phyloP scores from a whole-genome alignment of 2,113 vertebrate genomes.

The Nothocercus nigrocapillus region DNA sequence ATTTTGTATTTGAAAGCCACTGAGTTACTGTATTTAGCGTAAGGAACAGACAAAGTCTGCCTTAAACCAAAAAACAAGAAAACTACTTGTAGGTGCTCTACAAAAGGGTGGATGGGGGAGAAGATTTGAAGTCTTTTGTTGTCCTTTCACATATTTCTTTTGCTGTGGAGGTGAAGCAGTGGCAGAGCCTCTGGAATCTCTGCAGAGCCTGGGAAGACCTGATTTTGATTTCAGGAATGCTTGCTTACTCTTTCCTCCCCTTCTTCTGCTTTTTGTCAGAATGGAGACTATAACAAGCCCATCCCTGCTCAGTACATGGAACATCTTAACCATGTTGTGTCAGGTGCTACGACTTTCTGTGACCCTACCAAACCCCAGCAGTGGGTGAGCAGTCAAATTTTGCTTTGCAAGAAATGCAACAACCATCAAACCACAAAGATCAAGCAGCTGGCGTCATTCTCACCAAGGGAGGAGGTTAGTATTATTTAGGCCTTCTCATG shows the following conservation, averaged over 20 bases:
- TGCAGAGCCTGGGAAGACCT: not conserved
- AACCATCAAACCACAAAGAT: slow-evolving; percentile 93
- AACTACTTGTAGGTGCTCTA: not conserved
- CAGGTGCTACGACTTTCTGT: slow-evolving; percentile 67
- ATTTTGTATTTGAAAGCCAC: not conserved
- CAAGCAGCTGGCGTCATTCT: slow-evolving; percentile 93
- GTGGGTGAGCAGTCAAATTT: slow-evolving; percentile 95
- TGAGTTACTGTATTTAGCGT: not conserved
- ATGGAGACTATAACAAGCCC: slow-evolving; percentile 98
- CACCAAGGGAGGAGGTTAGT: slow-evolving; percentile 90
- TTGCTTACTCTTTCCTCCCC: not conserved
- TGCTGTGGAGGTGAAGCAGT: not conserved
- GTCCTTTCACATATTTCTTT: not conserved
- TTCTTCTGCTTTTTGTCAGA: slow-evolving; percentile 74
- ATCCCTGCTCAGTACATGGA: slow-evolving; percentile 97
- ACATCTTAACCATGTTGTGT: slow-evolving; percentile 93
- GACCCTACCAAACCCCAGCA: slow-evolving; percentile 83
- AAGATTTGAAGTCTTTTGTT: not conserved
- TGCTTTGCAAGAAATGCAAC: slow-evolving; percentile 93
- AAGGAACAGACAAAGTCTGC: not conserved
- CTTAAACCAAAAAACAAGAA: not conserved
- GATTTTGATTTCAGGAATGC: not conserved
- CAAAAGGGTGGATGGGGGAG: not conserved
- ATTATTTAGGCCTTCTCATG: accelerated
- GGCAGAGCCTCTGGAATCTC: not conserved